These are phyloP conservation scores for Dexiosoma caninum DNA, from an alignment of 2,888 invertebrate species.

Conservation along the genomic window DNA sequence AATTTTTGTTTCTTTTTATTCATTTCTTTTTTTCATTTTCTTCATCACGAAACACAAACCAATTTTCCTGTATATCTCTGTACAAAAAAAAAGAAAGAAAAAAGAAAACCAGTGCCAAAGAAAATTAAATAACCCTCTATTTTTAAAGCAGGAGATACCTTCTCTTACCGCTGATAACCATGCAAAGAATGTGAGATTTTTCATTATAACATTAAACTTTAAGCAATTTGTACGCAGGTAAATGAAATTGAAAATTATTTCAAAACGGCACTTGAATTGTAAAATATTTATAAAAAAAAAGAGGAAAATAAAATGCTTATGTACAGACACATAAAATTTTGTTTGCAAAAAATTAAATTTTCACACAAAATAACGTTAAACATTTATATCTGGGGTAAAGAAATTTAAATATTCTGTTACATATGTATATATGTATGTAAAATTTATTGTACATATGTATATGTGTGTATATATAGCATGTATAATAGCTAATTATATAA, in stretches of 20 bases:
- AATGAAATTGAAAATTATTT: conserved; percentile 73
- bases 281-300: neutral
- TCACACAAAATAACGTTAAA: conserved; percentile 9
- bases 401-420: neutral
- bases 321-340: conserved; percentile 1
- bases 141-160: neutral
- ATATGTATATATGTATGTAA: neutral
- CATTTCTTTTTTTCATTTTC: conserved; percentile 1
- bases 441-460: too few species aligned
- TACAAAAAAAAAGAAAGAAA: conserved; percentile 36
- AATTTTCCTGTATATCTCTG: conserved; percentile 27
- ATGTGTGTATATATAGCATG: too few species aligned
- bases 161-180: neutral
- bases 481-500: too few species aligned
- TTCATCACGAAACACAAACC: conserved; percentile 22
- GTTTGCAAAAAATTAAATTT: neutral
- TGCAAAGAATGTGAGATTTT: conserved; percentile 49
- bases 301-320: neutral
- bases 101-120: neutral
- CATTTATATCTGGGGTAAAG: conserved; percentile 1
- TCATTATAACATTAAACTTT: conserved; percentile 36
- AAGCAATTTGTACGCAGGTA: conserved; percentile 67
- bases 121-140: conserved; percentile 5
- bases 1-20: neutral
- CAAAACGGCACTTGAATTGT: conserved; percentile 39